Conservation (phyloP, 1,140 invertebrate species). For the Lanistes nyassanus region DNA sequence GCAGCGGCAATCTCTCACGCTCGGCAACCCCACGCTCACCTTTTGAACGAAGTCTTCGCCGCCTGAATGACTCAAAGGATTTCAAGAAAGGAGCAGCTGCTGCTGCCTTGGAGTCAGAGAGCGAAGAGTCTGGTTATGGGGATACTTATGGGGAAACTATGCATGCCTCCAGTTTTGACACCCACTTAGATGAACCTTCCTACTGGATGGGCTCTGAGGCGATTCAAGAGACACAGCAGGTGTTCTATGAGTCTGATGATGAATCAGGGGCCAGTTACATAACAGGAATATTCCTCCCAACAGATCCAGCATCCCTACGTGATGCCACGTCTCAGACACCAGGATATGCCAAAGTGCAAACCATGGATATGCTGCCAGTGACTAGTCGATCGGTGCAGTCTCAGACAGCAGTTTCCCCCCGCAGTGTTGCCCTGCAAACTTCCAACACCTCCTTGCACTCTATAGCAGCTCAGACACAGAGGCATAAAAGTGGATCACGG, state of each 20-base stretch:
- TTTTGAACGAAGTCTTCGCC: conserved; percentile 32
- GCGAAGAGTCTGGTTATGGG: conserved; percentile 63
- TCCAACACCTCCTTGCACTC: conserved; percentile 56
- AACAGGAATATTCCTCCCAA: conserved; percentile 47
- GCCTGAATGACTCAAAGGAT: conserved; percentile 41
- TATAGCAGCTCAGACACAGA: conserved; percentile 47
- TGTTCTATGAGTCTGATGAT: conserved; percentile 50
- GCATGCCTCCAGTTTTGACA: conserved; percentile 62
- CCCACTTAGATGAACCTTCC: conserved; percentile 50
- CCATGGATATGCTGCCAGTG: conserved; percentile 36
- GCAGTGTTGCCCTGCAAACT: conserved; percentile 40
- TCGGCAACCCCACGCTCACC: conserved; percentile 26
- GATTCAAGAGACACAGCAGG: neutral
- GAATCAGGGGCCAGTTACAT: conserved; percentile 58
- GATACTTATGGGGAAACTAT: conserved; percentile 59
- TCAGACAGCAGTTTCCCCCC: conserved; percentile 40
- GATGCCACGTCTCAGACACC: conserved; percentile 57
- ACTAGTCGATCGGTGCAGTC: conserved; percentile 37
- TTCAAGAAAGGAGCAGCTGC: conserved; percentile 46
- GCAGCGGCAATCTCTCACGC: conserved; percentile 22
- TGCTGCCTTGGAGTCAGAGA: conserved; percentile 54
- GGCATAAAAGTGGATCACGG: conserved; percentile 41
- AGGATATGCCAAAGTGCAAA: conserved; percentile 57
- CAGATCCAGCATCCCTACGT: conserved; percentile 50
- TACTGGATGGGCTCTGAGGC: conserved; percentile 33